Conservation (phyloP, 1,140 invertebrate genomes). For the Bombus sibiricus region DNA sequence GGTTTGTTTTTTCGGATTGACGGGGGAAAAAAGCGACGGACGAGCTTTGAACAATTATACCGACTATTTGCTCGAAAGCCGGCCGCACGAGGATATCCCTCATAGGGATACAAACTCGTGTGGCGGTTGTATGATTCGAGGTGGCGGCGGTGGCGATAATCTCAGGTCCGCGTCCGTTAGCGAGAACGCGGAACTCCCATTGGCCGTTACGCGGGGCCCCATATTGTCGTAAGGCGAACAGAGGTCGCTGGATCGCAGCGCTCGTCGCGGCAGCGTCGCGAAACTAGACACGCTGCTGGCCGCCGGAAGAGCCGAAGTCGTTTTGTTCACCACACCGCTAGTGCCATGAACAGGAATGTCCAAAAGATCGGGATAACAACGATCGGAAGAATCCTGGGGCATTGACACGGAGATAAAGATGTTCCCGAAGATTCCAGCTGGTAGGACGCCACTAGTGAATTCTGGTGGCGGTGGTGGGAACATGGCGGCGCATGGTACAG, state of each 20-base stretch:
- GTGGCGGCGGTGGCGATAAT: slow-evolving; percentile 82
- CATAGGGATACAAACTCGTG: slow-evolving; percentile 82
- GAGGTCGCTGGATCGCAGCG: slow-evolving; percentile 75
- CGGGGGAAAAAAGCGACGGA: slow-evolving; percentile 33
- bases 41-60: slow-evolving; percentile 36
- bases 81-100: neutral
- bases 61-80: slow-evolving; percentile 37
- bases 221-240: slow-evolving; percentile 91
- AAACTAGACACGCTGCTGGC: slow-evolving; percentile 82
- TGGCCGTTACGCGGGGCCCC: slow-evolving; percentile 93
- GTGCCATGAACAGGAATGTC: slow-evolving; percentile 84
- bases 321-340: slow-evolving; percentile 57
- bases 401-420: slow-evolving; percentile 90
- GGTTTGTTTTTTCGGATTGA: too few species aligned
- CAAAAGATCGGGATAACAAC: slow-evolving; percentile 89
- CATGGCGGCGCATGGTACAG: slow-evolving; percentile 79
- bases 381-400: slow-evolving; percentile 86
- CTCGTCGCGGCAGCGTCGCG: slow-evolving; percentile 85
- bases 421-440: slow-evolving; percentile 86
- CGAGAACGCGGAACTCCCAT: slow-evolving; percentile 91
- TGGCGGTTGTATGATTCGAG: slow-evolving; percentile 82
- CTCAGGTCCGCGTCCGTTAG: slow-evolving; percentile 85
- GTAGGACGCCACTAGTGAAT: slow-evolving; percentile 85
- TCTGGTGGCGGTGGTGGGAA: slow-evolving; percentile 86
- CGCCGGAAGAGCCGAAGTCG: slow-evolving; percentile 53